Percentiles rank a stretch among this genome's conserved stretches.
Conservation (phyloP, 2,888 invertebrate genomes). For the Leptinotarsa tumamoca region DNA sequence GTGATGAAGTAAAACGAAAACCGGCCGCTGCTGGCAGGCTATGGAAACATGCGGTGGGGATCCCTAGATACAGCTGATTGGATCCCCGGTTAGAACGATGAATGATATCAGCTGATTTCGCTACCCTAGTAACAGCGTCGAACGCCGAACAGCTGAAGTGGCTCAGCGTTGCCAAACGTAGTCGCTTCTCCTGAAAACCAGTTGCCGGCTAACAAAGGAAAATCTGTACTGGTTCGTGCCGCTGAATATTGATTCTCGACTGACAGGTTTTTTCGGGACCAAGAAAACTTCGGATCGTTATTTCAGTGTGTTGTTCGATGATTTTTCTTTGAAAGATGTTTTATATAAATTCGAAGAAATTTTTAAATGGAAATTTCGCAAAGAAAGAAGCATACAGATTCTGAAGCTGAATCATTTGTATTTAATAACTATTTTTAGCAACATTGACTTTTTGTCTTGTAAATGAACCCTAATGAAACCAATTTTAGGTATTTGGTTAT, state of each 20-base stretch:
- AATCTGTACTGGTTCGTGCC: constrained; percentile 11
- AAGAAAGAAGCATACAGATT: neutral
- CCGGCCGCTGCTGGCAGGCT: constrained; percentile 43
- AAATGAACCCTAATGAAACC: too few relatives aligned
- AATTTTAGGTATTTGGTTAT: too few relatives aligned
- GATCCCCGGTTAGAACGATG: constrained; percentile 47
- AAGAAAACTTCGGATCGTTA: neutral
- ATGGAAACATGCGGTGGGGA: constrained; percentile 41
- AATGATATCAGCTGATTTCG: constrained; percentile 53
- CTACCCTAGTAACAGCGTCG: constrained; percentile 48
- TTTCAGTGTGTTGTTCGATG: neutral
- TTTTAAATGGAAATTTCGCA: neutral
- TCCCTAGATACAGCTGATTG: constrained; percentile 46
- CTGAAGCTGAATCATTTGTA: too few relatives aligned
- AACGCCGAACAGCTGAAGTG: constrained; percentile 39
- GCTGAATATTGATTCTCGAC: constrained; percentile 10
- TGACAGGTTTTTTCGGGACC: constrained; percentile 1
- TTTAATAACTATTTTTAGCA: too few relatives aligned
- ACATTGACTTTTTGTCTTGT: too few relatives aligned
- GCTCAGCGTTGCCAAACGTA: constrained; percentile 37
- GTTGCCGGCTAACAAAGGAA: constrained; percentile 34
- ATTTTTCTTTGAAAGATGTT: neutral
- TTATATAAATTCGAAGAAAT: neutral
- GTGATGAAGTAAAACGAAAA: constrained; percentile 39
- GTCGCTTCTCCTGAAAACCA: constrained; percentile 33